Evolutionary conservation across 2,113 vertebrate genomes (phyloP).

Genomic region (Colistium nudipinnis): DNA sequence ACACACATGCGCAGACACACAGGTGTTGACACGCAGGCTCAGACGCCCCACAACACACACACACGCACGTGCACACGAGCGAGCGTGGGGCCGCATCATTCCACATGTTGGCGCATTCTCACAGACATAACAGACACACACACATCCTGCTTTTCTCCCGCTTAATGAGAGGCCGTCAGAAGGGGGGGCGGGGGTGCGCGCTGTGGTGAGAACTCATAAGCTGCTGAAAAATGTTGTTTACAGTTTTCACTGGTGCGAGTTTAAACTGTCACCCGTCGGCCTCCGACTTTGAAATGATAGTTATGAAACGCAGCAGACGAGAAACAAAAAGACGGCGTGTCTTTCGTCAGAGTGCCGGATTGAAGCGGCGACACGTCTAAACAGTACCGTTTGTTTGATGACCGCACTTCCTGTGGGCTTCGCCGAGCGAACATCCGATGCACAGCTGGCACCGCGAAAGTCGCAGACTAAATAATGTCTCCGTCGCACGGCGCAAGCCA

Average conservation of each 20-base stretch:
- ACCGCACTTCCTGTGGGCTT: constrained; percentile 56
- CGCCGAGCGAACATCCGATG: constrained; percentile 32
- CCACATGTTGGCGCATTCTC: constrained; percentile 11
- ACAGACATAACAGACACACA: constrained; percentile 43
- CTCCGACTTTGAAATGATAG: constrained; percentile 35
- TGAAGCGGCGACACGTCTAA: constrained; percentile 30
- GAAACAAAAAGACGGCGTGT: too few species aligned
- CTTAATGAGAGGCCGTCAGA: constrained; percentile 63
- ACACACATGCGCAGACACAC: constrained; percentile 51
- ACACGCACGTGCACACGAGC: neutral
- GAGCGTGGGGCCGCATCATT: too few species aligned
- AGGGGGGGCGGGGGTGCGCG: constrained; percentile 45
- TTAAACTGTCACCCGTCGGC: constrained; percentile 61
- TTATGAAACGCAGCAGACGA: constrained; percentile 17
- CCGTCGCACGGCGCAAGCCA: constrained; percentile 14
- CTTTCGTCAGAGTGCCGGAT: constrained; percentile 33
- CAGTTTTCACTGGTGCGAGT: constrained; percentile 68
- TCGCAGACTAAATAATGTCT: constrained; percentile 51
- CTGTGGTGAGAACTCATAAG: constrained; percentile 67
- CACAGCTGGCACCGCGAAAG: constrained; percentile 29
- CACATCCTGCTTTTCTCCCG: constrained; percentile 42
- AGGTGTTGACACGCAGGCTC: constrained; percentile 24
- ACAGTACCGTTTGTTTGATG: constrained; percentile 43
- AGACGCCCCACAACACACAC: constrained; percentile 2
- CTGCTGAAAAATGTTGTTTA: constrained; percentile 80